Base-by-base conservation (phyloP, 2,797 vertebrate species). In the Tragelaphus eurycerus region DNA sequence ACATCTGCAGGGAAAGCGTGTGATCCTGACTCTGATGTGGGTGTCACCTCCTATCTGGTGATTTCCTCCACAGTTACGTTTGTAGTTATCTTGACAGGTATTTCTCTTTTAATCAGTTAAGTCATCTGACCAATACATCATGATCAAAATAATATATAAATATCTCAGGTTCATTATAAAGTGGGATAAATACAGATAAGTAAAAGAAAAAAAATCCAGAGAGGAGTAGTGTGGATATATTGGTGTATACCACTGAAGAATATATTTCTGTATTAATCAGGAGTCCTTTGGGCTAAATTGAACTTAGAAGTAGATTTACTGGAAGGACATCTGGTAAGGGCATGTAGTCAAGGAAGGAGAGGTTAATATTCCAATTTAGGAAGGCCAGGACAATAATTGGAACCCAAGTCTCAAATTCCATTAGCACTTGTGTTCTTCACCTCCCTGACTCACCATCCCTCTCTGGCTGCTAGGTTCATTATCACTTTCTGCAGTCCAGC, bases 21-120 rank as follows among this genome's bases (percentile, higher is more conserved):
- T 29, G 38, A 64, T 78, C 9, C 46, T 64, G 21, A 86, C n/a
- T 16, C 23, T 86, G 11, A 31, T 92, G 34, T 57, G 86, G 78
- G 54, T 0, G 7, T 31, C 54, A 34, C 25, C 60, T 97, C 25
- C 1, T 43, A 57, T 62, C 60, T 92, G 31, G 19, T 16, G 50
- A 86, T 74, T 88, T 90, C 81, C 50, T 79, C 27, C 46, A 52
- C n/a, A 54, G 50, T 43, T 96, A n/a, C 0, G 1, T 85, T 64
- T 91, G 7, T 62, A 59, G n/a, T 88, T 93, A 16, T 82, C 96
- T 87, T 81, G 57, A 71, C 60, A 74, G 54, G 11, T 38, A 21
- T 71, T 92, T 94, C 14, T 59, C 48, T 83, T 88, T 94, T 89
- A 96, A 94, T 93, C 27, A 86, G 79, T 55, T 57, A 46, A 43